Conservation (phyloP, 2,113 vertebrate genomes). For the Ciconia stormi region DNA sequence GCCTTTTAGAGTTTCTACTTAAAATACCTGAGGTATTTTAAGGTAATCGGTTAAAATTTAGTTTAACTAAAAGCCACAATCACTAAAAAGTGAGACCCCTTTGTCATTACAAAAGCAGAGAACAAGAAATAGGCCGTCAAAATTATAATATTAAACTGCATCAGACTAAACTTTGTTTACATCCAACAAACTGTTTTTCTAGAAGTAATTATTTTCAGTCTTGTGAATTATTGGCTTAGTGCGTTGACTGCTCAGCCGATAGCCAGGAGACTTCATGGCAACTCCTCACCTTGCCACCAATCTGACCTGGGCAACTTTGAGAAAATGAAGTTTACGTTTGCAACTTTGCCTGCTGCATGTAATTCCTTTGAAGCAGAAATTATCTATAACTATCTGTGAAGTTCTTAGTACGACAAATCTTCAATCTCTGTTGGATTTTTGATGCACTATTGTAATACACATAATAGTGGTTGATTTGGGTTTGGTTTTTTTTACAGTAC, state of each 20-base stretch:
- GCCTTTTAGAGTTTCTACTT: not conserved
- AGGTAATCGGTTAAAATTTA: not conserved
- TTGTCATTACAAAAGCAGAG: not conserved
- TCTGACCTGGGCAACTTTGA: not conserved
- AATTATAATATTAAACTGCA: not conserved
- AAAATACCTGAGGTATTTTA: not conserved
- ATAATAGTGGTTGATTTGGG: not conserved
- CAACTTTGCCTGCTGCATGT: not conserved
- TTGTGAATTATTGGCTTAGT: not conserved
- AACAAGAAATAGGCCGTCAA: not conserved
- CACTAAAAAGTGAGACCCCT: not conserved
- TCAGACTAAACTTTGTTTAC: accelerated
- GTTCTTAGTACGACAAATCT: not conserved
- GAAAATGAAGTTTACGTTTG: not conserved
- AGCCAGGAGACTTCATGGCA: not conserved
- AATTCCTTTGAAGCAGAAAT: not conserved
- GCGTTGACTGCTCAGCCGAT: not conserved
- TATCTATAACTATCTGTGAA: not conserved
- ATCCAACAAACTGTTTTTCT: not conserved
- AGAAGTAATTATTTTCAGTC: not conserved
- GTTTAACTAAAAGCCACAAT: not conserved
- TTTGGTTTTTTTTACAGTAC: not conserved
- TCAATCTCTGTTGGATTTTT: not conserved
- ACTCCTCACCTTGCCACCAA: not conserved
- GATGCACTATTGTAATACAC: not conserved